Evolutionary conservation across 2,888 invertebrate genomes (phyloP), one percentile per base, ranked within the genome.

Genomic region (Sabatieria punctata): DNA sequence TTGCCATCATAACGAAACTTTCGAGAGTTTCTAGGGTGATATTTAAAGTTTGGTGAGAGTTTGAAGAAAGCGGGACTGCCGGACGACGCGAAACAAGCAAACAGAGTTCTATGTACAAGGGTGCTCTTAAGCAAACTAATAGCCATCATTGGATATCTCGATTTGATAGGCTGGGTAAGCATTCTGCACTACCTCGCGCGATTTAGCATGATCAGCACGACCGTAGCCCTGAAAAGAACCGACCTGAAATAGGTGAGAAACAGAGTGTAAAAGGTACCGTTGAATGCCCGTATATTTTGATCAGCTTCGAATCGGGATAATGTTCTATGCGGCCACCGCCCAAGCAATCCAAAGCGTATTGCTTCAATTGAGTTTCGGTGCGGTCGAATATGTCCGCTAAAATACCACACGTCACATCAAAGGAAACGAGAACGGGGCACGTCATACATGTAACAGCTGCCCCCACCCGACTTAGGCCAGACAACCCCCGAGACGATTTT

Each of bases 301-400:
- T 75, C 52, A 75, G 77, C 62, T 85, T 86, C 40, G 75, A 74
- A 6, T 73, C 74, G 0, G 82, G 72, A 49, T 83, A 78, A 67
- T 88, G 86, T 30, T 79, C 75, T 59, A 95, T 91, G 60, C 89
- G 75, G 15, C 93, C 93, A 21, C 93, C 93, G 3, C 93, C 93
- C 15, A 85, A 68, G 54, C 88, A 85, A 60, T 86, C 78, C 48
- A 81, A 63, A 0, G 73, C 75, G 13, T 68, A 55, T 19, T 52
- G 51, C 49, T 59, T 56, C 22, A 69, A 59, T 18, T 57, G 54
- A n/a, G 61, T 59, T 22, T 60, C 56, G 1, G 67, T 63, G 30
- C 65, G 62, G 39, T 84, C 82, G 60, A 78, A 79, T 52, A 85
- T 85, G 65, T 93, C 88, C 37, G 79, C 82, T 78, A 49, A 52